phyloP scores from a whole-genome alignment of 1,140 invertebrate species.

The Oryzaephilus surinamensis region DNA sequence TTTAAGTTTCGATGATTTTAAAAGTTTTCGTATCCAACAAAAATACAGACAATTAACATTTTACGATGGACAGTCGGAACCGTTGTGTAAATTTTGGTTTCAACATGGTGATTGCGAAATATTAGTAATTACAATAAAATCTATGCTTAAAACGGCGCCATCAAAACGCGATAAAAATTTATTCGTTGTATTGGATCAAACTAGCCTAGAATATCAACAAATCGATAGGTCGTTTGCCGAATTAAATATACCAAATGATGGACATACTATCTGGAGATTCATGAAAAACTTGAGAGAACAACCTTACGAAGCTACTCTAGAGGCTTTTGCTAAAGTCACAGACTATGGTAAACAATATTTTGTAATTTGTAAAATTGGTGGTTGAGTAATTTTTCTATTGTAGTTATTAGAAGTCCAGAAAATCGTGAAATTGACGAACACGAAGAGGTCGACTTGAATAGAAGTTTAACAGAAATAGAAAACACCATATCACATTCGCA shows the following conservation, averaged over 20 bases:
- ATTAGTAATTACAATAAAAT: slow-evolving; percentile 56
- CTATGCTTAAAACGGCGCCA: slow-evolving; percentile 49
- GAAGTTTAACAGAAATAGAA: slow-evolving; percentile 38
- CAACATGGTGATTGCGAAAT: slow-evolving; percentile 73
- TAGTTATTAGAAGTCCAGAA: slow-evolving; percentile 43
- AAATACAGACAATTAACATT: slow-evolving; percentile 59
- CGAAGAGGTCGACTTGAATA: slow-evolving; percentile 47
- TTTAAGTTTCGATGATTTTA: slow-evolving; percentile 53
- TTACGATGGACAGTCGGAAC: slow-evolving; percentile 59
- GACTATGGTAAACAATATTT: slow-evolving; percentile 46
- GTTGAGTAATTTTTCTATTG: slow-evolving; percentile 1
- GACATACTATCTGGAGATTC: slow-evolving; percentile 56
- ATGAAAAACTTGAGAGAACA: slow-evolving; percentile 59
- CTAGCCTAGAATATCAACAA: slow-evolving; percentile 50
- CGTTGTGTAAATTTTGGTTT: slow-evolving; percentile 73
- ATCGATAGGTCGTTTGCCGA: slow-evolving; percentile 76
- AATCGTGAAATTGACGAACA: slow-evolving; percentile 42
- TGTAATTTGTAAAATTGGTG: neutral
- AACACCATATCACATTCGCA: slow-evolving; percentile 38
- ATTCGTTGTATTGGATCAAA: slow-evolving; percentile 47
- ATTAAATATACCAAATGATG: slow-evolving; percentile 66
- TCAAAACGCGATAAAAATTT: slow-evolving; percentile 59
- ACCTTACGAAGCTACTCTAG: slow-evolving; percentile 69
- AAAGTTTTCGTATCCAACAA: slow-evolving; percentile 54
- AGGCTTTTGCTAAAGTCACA: slow-evolving; percentile 74